Evolutionary conservation across 2,113 vertebrate genomes (phyloP).

Genomic region (Oncorhynchus kisutch): DNA sequence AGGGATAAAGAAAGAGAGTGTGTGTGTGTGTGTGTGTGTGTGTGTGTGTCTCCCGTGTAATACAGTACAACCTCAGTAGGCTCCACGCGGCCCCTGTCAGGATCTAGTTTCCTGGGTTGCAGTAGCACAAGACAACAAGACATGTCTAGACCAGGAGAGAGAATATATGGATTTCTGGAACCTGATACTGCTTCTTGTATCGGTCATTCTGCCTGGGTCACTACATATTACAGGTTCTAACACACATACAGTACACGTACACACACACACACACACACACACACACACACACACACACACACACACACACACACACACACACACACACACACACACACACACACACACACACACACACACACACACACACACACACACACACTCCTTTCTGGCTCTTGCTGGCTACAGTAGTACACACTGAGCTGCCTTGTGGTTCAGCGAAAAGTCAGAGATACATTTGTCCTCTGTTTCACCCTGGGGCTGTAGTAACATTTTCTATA

Average conservation of each 20-base stretch:
- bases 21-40: not conserved
- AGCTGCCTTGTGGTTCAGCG: not conserved
- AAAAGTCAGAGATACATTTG: not conserved
- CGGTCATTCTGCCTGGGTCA: not conserved
- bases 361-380: too few relatives aligned
- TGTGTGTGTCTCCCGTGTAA: not conserved
- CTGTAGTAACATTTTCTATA: not conserved
- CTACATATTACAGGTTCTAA: not conserved
- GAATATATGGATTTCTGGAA: not conserved
- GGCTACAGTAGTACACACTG: not conserved
- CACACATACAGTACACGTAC: too few relatives aligned
- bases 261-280: too few relatives aligned
- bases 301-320: too few relatives aligned
- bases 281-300: too few relatives aligned
- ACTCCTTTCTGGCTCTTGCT: too few relatives aligned
- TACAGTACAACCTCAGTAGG: not conserved
- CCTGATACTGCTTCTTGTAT: not conserved
- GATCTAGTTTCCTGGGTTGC: constrained; percentile 1
- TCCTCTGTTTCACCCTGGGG: not conserved
- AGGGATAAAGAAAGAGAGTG: not conserved
- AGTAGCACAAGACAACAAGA: not conserved
- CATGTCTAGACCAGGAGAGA: not conserved
- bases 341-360: too few relatives aligned
- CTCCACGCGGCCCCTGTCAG: not conserved
- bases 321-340: too few relatives aligned